Percentiles rank a stretch among this genome's conserved stretches.
These are phyloP conservation scores for Corythaixoides concolor DNA, from an alignment of 2,113 vertebrate genomes.

Conservation along the genomic window DNA sequence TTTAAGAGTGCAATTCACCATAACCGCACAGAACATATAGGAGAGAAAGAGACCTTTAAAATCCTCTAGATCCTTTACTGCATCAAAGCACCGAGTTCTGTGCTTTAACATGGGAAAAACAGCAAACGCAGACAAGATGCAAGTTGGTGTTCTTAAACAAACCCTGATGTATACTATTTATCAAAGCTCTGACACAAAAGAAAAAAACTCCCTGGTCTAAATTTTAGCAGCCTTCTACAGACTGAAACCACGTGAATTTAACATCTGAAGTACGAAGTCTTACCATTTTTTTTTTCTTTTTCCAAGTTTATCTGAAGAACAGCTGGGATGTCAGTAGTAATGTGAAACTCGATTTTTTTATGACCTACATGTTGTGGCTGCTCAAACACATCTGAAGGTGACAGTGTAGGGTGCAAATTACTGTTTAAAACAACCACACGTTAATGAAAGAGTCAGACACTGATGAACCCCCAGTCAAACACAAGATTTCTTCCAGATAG, in stretches of 20 bases:
- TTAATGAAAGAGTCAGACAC: not conserved
- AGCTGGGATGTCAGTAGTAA: constrained; percentile 80
- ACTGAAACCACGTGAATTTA: not conserved
- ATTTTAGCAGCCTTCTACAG: not conserved
- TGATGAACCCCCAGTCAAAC: not conserved
- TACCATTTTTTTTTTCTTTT: constrained; percentile 70
- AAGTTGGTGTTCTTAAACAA: not conserved
- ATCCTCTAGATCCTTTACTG: not conserved
- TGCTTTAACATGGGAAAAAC: not conserved
- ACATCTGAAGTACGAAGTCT: not conserved
- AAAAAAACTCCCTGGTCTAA: not conserved
- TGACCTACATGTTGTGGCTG: constrained; percentile 82
- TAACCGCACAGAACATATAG: not conserved
- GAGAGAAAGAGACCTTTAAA: not conserved
- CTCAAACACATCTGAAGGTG: constrained; percentile 94
- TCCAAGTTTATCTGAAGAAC: constrained; percentile 72
- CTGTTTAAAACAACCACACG: constrained; percentile 58
- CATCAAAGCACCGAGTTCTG: not conserved
- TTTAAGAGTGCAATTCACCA: not conserved
- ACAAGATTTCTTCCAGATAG: not conserved
- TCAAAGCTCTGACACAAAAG: not conserved
- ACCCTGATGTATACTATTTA: not conserved
- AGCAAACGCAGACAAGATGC: not conserved
- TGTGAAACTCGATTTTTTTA: constrained; percentile 94
- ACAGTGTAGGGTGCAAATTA: constrained; percentile 80